Percentiles rank a stretch among this genome's conserved stretches.
These are phyloP conservation scores for Drosophila anomelani DNA, from an alignment of 2,888 invertebrate species.

Conservation along the genomic window DNA sequence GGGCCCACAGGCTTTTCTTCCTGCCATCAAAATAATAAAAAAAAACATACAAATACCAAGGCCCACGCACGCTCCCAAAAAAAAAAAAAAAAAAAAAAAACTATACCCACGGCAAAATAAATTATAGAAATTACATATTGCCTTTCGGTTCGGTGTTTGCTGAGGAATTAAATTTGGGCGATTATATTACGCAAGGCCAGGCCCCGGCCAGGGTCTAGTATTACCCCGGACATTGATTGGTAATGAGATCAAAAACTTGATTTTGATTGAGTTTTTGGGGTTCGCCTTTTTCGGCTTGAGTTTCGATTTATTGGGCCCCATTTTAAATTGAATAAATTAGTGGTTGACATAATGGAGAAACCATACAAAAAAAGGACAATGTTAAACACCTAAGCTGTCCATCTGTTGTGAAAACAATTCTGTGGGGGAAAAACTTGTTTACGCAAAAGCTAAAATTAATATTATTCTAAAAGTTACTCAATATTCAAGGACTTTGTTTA, in stretches of 20 bases:
- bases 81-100: background rate
- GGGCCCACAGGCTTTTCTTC: constrained; percentile 60
- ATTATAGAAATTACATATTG: constrained; percentile 68
- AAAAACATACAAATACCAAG: constrained; percentile 1
- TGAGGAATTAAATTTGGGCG: constrained; percentile 64
- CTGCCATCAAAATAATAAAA: constrained; percentile 6
- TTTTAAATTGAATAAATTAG: constrained; percentile 15
- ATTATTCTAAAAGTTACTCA: background rate
- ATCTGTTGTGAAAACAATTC: background rate
- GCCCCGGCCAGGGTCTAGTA: constrained; percentile 11
- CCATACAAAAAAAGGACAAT: background rate
- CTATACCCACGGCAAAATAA: constrained; percentile 46
- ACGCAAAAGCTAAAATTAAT: constrained; percentile 3
- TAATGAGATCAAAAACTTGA: constrained; percentile 38
- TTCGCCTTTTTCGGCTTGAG: constrained; percentile 8
- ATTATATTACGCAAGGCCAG: constrained; percentile 63
- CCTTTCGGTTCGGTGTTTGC: constrained; percentile 23
- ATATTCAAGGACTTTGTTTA: background rate
- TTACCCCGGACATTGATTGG: constrained; percentile 21
- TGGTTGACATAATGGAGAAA: background rate
- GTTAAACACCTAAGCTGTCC: background rate
- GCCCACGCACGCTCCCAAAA: constrained; percentile 6
- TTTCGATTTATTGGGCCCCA: background rate
- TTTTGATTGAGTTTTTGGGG: constrained; percentile 18
- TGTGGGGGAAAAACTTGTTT: background rate